These are phyloP conservation scores for Melieria picta DNA, from an alignment of 2,888 invertebrate genomes.

Conservation along the genomic window DNA sequence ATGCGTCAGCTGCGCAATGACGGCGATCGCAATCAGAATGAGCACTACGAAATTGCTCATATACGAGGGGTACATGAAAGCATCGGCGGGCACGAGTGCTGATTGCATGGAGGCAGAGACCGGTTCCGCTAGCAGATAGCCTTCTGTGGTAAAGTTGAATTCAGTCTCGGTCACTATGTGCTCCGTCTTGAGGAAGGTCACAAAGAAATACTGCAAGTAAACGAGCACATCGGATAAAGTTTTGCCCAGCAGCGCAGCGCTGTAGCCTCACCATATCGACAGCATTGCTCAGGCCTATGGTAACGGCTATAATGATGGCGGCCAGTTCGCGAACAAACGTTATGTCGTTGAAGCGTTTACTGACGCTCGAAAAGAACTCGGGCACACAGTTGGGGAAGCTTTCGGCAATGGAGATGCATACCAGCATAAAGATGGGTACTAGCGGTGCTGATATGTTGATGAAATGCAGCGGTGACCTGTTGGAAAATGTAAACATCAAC, in stretches of 20 bases:
- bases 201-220: conserved; percentile 48
- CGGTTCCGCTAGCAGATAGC: conserved; percentile 43
- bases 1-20: conserved; percentile 78
- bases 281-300: conserved; percentile 71
- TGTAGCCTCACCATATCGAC: conserved; percentile 70
- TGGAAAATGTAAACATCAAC: neutral
- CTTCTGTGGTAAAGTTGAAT: conserved; percentile 46
- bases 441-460: conserved; percentile 60
- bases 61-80: conserved; percentile 73
- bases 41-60: conserved; percentile 77
- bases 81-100: conserved; percentile 50
- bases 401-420: conserved; percentile 64
- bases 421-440: conserved; percentile 60
- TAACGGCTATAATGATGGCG: conserved; percentile 69
- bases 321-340: conserved; percentile 70
- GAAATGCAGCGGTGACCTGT: conserved; percentile 58
- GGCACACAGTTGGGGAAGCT: conserved; percentile 66
- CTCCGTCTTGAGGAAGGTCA: conserved; percentile 49
- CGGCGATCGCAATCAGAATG: conserved; percentile 75
- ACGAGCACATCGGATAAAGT: conserved; percentile 5
- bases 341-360: conserved; percentile 70
- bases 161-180: conserved; percentile 56
- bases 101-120: conserved; percentile 50
- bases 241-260: neutral
- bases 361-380: conserved; percentile 67